Evolutionary conservation across 1,140 invertebrate genomes (phyloP), one percentile per base, ranked within the genome.

Genomic region (Philaenus spumarius): DNA sequence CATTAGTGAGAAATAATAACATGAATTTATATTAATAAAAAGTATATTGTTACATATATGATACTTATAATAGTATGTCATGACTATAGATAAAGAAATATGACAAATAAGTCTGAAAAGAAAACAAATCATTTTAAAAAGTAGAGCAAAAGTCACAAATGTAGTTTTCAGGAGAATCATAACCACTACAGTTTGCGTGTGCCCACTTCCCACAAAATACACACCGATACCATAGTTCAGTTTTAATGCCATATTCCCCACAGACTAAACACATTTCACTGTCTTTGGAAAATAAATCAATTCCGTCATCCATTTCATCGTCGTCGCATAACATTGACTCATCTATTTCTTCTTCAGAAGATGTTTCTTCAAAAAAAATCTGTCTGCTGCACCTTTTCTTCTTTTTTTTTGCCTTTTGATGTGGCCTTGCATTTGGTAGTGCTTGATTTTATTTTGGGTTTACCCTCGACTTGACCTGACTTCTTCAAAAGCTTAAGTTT

Each of bases 171-270:
- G n/a, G n/a, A n/a, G n/a, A n/a, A n/a, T n/a, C n/a, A n/a, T n/a
- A n/a, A n/a, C n/a, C n/a, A n/a, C n/a, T 37, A 37, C 42, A 45
- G 15, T 17, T 19, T 45, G 42, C 15, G 19, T 45, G 7, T 45
- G 42, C 42, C 42, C 42, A 45, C 42, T 45, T 9, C 15, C 42
- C 42, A 45, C 42, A 45, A 45, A 17, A 9, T 45, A 45, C 42
- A 45, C 42, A 45, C 42, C 42, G 42, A 45, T 45, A 45, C 42
- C 42, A 45, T 17, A 45, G 42, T 45, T 45, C 42, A 45, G 42
- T 45, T 45, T 45, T 45, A 45, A 45, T 45, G 15, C 42, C 42
- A 45, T 45, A 45, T 45, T 45, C 42, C 42, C 42, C 42, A 17
- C 42, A 9, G 42, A 45, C 42, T 45, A 45, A 45, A 45, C 42